Percentiles rank a stretch among this genome's conserved stretches.
Evolutionary conservation across 2,113 vertebrate species (phyloP).

Genomic region (human (Homo sapiens)): GRCh38 chr3:162843001-162843500

Average conservation of each 20-base stretch:
- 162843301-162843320: neutral
- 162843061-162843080: neutral
- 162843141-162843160: neutral
- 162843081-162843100: neutral
- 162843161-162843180: neutral
- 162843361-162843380: neutral
- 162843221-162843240: neutral
- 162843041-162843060: neutral
- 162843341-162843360: neutral
- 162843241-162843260: neutral
- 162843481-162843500: neutral
- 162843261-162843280: neutral
- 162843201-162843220: neutral
- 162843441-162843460: neutral
- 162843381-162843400: neutral
- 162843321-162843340: neutral
- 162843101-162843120: neutral
- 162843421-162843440: neutral
- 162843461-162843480: neutral
- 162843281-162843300: neutral
- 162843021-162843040: neutral
- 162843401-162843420: no score
- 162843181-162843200: neutral
- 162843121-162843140: neutral
- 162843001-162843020: neutral